phyloP scores from a whole-genome alignment of 1,140 invertebrate species.

The Belonocnema kinseyi region DNA sequence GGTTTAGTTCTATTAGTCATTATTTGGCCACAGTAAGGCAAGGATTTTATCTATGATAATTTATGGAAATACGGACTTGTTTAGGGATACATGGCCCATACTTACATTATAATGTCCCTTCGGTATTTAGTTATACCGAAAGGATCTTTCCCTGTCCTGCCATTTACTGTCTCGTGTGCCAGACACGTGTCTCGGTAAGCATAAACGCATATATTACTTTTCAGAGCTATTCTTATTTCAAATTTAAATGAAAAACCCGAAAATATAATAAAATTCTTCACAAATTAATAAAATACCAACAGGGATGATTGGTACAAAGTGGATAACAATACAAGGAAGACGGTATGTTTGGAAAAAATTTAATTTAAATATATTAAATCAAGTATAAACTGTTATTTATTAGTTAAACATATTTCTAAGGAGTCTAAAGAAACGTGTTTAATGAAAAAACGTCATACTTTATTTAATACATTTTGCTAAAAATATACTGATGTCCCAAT shows the following conservation, averaged over 20 bases:
- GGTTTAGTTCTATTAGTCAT: background rate
- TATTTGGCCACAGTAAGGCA: background rate
- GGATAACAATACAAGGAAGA: too few species aligned
- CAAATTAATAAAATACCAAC: too few species aligned
- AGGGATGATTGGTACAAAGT: too few species aligned
- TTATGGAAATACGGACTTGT: constrained; percentile 19
- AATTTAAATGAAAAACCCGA: background rate
- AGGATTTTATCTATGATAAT: constrained; percentile 28
- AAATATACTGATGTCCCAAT: background rate
- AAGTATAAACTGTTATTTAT: too few species aligned
- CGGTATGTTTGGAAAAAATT: too few species aligned
- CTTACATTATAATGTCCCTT: background rate
- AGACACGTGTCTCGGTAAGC: constrained; percentile 13
- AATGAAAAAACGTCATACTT: too few species aligned
- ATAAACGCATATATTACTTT: constrained; percentile 4
- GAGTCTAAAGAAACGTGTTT: too few species aligned
- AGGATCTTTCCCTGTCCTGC: constrained; percentile 18
- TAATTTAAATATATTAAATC: too few species aligned
- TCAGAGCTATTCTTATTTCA: background rate
- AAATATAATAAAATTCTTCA: too few species aligned
- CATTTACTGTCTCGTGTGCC: constrained; percentile 13
- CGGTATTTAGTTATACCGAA: constrained; percentile 16
- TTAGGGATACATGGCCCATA: background rate
- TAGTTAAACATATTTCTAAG: background rate
- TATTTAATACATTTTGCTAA: too few species aligned